Percentiles rank a stretch among this genome's conserved stretches.
phyloP scores from a whole-genome alignment of 1,140 invertebrate species.

The Drosophila pachea region DNA sequence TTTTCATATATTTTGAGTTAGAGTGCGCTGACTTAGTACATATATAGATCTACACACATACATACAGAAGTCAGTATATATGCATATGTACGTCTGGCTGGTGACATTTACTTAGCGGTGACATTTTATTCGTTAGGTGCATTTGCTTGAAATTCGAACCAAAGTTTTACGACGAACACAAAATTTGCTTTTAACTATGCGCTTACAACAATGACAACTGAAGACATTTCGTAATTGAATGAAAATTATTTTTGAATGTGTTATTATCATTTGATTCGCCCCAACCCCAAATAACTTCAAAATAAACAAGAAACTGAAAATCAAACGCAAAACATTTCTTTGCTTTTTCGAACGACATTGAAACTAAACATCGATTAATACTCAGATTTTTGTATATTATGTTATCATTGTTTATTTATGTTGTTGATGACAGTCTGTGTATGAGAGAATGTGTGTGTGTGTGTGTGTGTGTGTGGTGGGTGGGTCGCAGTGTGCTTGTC shows the following conservation, averaged over 20 bases:
- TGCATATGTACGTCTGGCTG: constrained; percentile 53
- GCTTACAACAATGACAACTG: no score
- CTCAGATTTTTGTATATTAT: constrained; percentile 10
- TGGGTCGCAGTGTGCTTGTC: constrained; percentile 6
- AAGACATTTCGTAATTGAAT: background rate
- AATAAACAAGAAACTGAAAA: constrained; percentile 28
- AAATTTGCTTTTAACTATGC: background rate
- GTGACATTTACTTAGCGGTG: constrained; percentile 69
- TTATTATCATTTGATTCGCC: constrained; percentile 16
- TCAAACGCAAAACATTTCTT: constrained; percentile 34
- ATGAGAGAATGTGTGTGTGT: constrained; percentile 32
- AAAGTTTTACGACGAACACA: constrained; percentile 22
- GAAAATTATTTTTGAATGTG: background rate
- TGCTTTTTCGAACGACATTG: constrained; percentile 47
- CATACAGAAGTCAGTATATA: constrained; percentile 43
- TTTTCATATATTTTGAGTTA: constrained; percentile 7
- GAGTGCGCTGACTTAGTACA: constrained; percentile 47
- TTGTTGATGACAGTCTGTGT: constrained; percentile 33
- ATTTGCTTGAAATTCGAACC: constrained; percentile 44
- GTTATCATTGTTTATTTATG: constrained; percentile 13
- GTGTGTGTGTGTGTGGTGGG: constrained; percentile 31
- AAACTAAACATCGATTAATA: constrained; percentile 71
- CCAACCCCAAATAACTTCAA: constrained; percentile 13
- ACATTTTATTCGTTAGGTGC: constrained; percentile 60
- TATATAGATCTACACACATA: constrained; percentile 41